Base-by-base conservation (phyloP, 2,113 vertebrate species). In the Plotosus lineatus region DNA sequence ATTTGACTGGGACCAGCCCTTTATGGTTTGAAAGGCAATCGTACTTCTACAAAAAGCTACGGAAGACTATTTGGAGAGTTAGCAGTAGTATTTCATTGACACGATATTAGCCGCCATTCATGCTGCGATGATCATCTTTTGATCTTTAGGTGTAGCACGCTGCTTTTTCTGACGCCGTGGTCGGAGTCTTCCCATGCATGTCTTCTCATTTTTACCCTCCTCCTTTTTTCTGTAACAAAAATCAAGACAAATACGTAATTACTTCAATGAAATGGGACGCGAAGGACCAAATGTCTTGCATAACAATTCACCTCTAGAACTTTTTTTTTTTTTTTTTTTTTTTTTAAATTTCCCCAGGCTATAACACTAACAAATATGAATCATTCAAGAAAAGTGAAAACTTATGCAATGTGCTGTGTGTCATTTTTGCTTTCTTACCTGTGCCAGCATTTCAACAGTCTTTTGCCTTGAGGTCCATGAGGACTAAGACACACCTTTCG, bases 371-470 rank as follows among this genome's bases (percentile, higher is more conserved):
- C 31, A 72, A 51, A 21, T 69, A 3, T 36, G 14, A 31, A 10
- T 36, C 33, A 19, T 21, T 73, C 28, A 51, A 2, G 9, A 4
- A 2, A 4, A 19, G 17, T 73, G 31, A 12, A 73, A 51, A 21
- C 9, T 10, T 33, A 19, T 31, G 23, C 28, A 36, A 26, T 3
- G 2, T 3, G 1, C 23, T 55, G 46, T 65, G 11, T 42, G 31
- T 48, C 42, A 26, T 11, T 28, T 17, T 19, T 63, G n/a, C 50
- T 26, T 1, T 71, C 86, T 90, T 79, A 94, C 93, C 86, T 91
- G 0, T 87, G 87, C 91, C 90, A 93, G 87, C 93, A 94, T 51
- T 61, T 87, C 38, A 86, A 63, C 51, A 94, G 85, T 55, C 84
- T 83, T 86, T 80, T 91, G 5, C 90, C 93, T 77, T 92, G 77